Evolutionary conservation across 2,113 vertebrate species (phyloP).

Genomic region (Oreochromis aureus): DNA sequence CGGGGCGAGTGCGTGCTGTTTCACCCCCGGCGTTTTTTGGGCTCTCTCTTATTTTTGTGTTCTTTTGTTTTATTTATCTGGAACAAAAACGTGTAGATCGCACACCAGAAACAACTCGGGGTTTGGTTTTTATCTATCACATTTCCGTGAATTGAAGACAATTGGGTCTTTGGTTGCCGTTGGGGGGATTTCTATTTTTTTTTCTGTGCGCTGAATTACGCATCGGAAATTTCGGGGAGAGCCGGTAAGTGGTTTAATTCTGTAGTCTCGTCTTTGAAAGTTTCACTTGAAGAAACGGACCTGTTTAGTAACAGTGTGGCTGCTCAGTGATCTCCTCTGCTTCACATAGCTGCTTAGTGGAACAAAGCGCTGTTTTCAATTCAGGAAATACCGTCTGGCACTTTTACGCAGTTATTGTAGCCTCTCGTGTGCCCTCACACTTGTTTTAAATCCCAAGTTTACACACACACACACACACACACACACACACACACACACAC

Average conservation of each 20-base stretch:
- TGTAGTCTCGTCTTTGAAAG: neutral
- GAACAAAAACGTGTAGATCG: neutral
- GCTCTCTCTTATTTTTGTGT: neutral
- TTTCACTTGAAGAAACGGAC: neutral
- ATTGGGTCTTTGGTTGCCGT: neutral
- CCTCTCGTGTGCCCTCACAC: neutral
- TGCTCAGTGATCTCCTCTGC: neutral
- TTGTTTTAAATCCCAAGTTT: neutral
- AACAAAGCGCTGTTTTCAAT: constrained; percentile 45
- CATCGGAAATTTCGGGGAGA: neutral
- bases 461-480: neutral
- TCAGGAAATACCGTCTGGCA: constrained; percentile 9
- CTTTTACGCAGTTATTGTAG: neutral
- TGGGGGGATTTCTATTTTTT: neutral
- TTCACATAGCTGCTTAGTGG: neutral
- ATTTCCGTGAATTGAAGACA: neutral
- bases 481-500: neutral
- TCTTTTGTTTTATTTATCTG: neutral
- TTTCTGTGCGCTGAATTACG: constrained; percentile 2
- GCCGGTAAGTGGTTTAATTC: constrained; percentile 47
- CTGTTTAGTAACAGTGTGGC: neutral
- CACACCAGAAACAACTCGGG: neutral
- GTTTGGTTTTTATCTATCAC: neutral
- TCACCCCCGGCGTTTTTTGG: neutral
- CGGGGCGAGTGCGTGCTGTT: neutral